Base-by-base conservation (phyloP, 2,113 vertebrate species). In the Dryoscopus gambensis region DNA sequence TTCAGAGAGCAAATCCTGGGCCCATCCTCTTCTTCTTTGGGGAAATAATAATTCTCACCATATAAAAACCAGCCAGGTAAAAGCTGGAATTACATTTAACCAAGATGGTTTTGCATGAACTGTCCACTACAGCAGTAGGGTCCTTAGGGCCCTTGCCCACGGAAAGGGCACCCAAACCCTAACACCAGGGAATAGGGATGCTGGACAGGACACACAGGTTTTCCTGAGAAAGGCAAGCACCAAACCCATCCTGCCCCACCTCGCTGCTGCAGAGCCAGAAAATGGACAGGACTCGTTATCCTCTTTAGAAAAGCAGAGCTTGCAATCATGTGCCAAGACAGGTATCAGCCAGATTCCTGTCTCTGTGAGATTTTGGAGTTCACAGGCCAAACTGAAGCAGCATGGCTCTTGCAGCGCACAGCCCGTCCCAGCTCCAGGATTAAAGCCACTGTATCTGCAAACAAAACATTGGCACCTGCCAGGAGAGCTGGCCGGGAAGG, bases 391-490 rank as follows among this genome's bases (percentile, higher is more conserved):
- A 78, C 21, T 37, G 76, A 83, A 94, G 83, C 95, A 70, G 86
- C 5, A 0, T 50, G 56, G 87, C 73, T 91, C 81, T 81, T 4
- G 0, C 65, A 65, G 63, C 1, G 0, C 28, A 0, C 50, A 78
- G 60, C 70, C 78, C 12, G 0, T 76, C 85, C 75, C 33, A 1
- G 79, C 76, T 90, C 71, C 69, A 20, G 91, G 87, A 94, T 94
- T 89, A 95, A 95, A 97, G 77, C 80, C 79, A 89, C 93, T 10
- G 2, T 84, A 52, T 57, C 91, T 88, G 86, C 93, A 89, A 91
- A 95, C 87, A 89, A 77, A 94, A 64, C 62, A 7, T 22, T 74
- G 3, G 4, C 44, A 67, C 84, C 89, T 20, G 23, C 64, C 84
- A 70, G 80, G 76, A 89, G 77, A 95, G 33, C 37, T 56, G 86